These are phyloP conservation scores for Crematogaster levior DNA, from an alignment of 2,888 invertebrate species.

Conservation along the genomic window DNA sequence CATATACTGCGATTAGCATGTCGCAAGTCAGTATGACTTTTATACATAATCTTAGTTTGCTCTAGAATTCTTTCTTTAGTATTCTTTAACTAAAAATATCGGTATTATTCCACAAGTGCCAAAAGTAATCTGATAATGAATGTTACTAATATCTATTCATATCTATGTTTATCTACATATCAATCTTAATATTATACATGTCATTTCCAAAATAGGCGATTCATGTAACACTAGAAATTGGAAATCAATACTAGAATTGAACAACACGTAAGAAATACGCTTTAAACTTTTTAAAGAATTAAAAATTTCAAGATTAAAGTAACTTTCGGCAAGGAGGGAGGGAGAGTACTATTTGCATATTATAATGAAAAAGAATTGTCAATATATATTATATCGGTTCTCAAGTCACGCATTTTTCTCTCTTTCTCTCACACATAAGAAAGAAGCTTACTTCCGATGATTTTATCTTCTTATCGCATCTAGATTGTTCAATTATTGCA, in stretches of 20 bases:
- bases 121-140: neutral
- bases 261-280: neutral
- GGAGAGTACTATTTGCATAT: neutral
- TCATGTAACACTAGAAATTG: neutral
- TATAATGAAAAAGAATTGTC: neutral
- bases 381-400: neutral
- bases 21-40: neutral
- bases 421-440: neutral
- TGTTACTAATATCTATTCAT: neutral
- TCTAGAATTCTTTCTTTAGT: neutral
- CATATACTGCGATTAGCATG: neutral
- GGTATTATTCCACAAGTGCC: neutral
- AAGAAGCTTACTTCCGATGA: slow-evolving; percentile 3
- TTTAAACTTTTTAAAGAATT: neutral
- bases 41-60: neutral
- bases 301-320: neutral
- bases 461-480: slow-evolving; percentile 35
- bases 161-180: neutral
- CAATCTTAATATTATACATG: neutral
- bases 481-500: slow-evolving; percentile 35
- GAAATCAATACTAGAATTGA: neutral
- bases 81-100: neutral
- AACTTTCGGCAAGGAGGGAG: neutral
- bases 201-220: neutral
- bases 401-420: neutral